Percentiles rank a stretch among this genome's conserved stretches.
Conservation (phyloP, 2,113 vertebrate species). For the Zingel zingel region DNA sequence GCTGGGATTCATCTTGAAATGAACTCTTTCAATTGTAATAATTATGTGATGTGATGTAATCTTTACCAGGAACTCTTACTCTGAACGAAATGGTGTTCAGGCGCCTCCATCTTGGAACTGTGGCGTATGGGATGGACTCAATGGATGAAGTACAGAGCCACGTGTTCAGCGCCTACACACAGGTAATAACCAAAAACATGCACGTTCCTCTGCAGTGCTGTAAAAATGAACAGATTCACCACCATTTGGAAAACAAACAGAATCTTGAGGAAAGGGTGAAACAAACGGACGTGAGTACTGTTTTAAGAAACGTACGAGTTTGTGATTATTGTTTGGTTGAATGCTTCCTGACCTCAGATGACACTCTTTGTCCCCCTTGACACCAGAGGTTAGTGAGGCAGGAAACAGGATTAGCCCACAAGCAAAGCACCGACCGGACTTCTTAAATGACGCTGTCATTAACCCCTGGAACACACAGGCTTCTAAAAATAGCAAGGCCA, state of each 20-base stretch:
- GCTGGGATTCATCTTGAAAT: not conserved
- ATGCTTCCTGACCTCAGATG: constrained; percentile 85
- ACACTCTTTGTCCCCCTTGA: constrained; percentile 91
- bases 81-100: constrained; percentile 99
- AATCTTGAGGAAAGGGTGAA: not conserved
- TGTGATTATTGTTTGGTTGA: constrained; percentile 89
- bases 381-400: constrained; percentile 94
- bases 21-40: not conserved
- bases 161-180: constrained; percentile 96
- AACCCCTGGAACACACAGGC: constrained; percentile 84
- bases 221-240: not conserved
- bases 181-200: constrained; percentile 82
- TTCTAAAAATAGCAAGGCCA: constrained; percentile 92
- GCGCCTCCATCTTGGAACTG: constrained; percentile 94
- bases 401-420: constrained; percentile 90
- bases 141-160: constrained; percentile 99
- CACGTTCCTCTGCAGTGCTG: not conserved
- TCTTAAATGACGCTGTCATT: constrained; percentile 96
- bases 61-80: constrained; percentile 92
- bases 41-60: not conserved
- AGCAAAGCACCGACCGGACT: constrained; percentile 82
- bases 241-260: not conserved
- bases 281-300: constrained; percentile 42
- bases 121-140: constrained; percentile 96
- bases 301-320: constrained; percentile 63